These are phyloP conservation scores for Thymallus thymallus DNA, from an alignment of 2,113 vertebrate species.

Conservation along the genomic window DNA sequence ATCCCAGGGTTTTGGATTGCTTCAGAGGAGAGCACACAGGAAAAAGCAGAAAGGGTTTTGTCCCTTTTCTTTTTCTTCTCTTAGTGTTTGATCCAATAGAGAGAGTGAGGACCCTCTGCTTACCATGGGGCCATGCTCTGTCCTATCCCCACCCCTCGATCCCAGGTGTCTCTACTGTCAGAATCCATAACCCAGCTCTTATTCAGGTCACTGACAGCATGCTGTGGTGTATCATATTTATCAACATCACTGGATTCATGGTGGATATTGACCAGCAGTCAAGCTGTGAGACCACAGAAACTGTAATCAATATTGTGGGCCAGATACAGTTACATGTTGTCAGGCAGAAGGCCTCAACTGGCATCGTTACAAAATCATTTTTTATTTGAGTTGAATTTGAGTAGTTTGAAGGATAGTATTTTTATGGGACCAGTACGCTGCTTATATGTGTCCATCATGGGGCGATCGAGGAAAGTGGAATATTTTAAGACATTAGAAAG, in stretches of 20 bases:
- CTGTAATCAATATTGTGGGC: background rate
- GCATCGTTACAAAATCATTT: too few relatives aligned
- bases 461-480: too few relatives aligned
- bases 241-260: too few relatives aligned
- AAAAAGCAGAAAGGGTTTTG: background rate
- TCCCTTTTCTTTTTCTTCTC: background rate
- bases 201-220: background rate
- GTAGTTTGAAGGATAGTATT: too few relatives aligned
- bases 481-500: too few relatives aligned
- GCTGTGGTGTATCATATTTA: background rate
- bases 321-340: background rate
- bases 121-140: background rate
- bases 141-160: too few relatives aligned
- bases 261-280: too few relatives aligned
- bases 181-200: too few relatives aligned
- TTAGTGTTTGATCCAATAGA: background rate
- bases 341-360: background rate
- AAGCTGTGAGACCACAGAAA: background rate
- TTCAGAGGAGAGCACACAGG: background rate
- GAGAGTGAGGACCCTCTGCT: background rate
- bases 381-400: too few relatives aligned
- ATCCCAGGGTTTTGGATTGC: background rate
- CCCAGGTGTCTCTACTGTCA: too few relatives aligned
- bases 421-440: too few relatives aligned
- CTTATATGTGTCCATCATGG: too few relatives aligned